Percentiles rank a stretch among this genome's conserved stretches.
Evolutionary conservation across 2,888 invertebrate species (phyloP).

Genomic region (Cylindroiulus punctatus): DNA sequence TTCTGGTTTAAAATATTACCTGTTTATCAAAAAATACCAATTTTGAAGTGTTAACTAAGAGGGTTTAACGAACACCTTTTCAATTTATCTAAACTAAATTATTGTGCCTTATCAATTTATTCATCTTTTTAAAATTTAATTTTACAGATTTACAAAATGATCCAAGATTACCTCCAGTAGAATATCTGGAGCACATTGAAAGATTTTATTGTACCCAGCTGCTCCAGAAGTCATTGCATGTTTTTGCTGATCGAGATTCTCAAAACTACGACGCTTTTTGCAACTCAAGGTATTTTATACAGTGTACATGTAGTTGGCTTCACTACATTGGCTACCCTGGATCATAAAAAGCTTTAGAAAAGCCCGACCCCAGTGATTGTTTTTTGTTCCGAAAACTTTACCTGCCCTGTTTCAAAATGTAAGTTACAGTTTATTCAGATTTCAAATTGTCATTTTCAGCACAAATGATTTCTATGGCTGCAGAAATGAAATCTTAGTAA

Average conservation of each 20-base stretch:
- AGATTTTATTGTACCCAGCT: background rate
- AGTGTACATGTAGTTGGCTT: too few relatives aligned
- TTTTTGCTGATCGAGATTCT: background rate
- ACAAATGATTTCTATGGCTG: background rate
- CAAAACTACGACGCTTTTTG: background rate
- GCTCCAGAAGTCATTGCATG: background rate
- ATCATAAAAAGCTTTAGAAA: too few relatives aligned
- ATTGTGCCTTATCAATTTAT: too few relatives aligned
- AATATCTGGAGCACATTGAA: background rate
- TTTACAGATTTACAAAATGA: background rate
- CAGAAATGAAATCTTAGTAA: background rate
- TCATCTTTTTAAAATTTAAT: background rate
- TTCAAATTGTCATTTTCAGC: background rate
- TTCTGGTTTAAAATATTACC: too few relatives aligned
- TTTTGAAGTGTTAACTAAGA: too few relatives aligned
- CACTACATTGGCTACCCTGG: too few relatives aligned
- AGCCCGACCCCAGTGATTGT: too few relatives aligned
- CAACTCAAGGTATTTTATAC: background rate
- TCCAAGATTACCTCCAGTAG: background rate
- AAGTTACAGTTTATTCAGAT: background rate
- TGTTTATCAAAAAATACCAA: too few relatives aligned
- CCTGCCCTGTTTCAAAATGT: too few relatives aligned
- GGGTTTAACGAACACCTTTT: too few relatives aligned
- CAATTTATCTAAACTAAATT: too few relatives aligned
- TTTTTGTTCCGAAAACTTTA: too few relatives aligned